Evolutionary conservation across 1,140 invertebrate genomes (phyloP).

Genomic region (Macrobrachium rosenbergii): DNA sequence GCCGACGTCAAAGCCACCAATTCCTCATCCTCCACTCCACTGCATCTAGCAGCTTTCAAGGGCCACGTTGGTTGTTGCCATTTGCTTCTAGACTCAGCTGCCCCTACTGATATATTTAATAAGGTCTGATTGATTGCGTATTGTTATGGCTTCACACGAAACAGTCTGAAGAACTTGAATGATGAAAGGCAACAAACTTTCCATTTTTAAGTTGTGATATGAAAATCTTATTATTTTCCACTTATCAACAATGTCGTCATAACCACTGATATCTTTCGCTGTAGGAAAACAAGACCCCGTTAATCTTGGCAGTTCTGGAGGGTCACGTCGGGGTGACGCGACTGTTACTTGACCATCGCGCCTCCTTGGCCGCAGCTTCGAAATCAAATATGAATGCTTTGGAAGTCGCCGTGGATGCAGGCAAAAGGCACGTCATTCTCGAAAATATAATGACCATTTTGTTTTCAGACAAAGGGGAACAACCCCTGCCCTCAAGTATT

Average conservation of each 20-base stretch:
- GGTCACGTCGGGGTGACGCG: slow-evolving; percentile 84
- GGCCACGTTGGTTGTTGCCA: slow-evolving; percentile 64
- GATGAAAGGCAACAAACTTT: too few species aligned
- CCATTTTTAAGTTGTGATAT: not conserved
- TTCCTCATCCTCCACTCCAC: slow-evolving; percentile 71
- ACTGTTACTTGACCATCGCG: slow-evolving; percentile 83
- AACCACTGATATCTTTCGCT: slow-evolving; percentile 66
- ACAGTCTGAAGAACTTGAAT: too few species aligned
- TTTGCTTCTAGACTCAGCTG: not conserved
- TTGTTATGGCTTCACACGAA: not conserved
- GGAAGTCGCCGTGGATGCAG: slow-evolving; percentile 71
- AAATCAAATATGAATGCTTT: slow-evolving; percentile 70
- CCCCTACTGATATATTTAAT: slow-evolving; percentile 20
- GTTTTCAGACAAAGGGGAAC: too few species aligned
- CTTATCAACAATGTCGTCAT: not conserved
- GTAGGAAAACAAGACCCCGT: slow-evolving; percentile 77
- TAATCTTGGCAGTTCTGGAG: slow-evolving; percentile 93
- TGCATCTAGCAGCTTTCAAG: slow-evolving; percentile 72
- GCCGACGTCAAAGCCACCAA: slow-evolving; percentile 72
- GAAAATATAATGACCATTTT: too few species aligned
- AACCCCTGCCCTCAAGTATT: slow-evolving; percentile 22
- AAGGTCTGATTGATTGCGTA: slow-evolving; percentile 1
- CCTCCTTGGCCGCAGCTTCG: slow-evolving; percentile 71
- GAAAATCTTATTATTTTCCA: not conserved
- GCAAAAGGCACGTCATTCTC: not conserved